Base-by-base conservation (phyloP, 1,140 invertebrate genomes). In the Drosophila sturtevanti region DNA sequence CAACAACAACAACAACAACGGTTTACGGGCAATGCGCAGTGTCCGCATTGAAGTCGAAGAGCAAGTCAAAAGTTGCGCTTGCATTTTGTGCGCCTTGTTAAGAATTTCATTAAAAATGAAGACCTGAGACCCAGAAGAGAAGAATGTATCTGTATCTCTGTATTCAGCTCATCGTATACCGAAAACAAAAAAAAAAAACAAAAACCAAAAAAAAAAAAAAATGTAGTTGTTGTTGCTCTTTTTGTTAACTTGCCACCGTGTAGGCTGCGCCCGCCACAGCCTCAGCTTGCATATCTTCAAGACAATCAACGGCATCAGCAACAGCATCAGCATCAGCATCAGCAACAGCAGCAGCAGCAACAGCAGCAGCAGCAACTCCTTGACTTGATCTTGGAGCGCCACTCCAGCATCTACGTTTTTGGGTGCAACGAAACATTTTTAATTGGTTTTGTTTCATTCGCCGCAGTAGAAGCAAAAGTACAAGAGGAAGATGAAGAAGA, bases 21-120 rank as follows among this genome's bases (percentile, higher is more conserved):
- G n/a, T n/a, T n/a, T n/a, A n/a, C n/a, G n/a, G 27, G 27, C 27
- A 6, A 31, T 31, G 27, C 52, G 68, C 80, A 48, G 35, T 66
- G 64, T 54, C 63, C 51, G 58, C 62, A 48, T 48, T 18, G 41
- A 48, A 21, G 79, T n/a, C 65, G 77, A 74, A 71, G 35, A 51
- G 69, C 41, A 60, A 48, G 62, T 48, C 41, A 48, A 48, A 48
- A 41, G 41, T 55, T 59, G 55, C 65, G 44, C 52, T 69, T 77
- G 79, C 82, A 87, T 89, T 89, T 89, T 89, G 85, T 89, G 84
- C 84, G 84, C 84, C 84, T 89, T 90, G 82, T 90, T 90, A 90
- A 90, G 87, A 86, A 90, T 90, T 90, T 90, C 86, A 90, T 90
- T 90, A 90, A 90, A 86, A 90, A 90, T 90, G 87, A 90, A 90